A percentile compares a stretch with the other conserved stretches of the same genome.
These are phyloP conservation scores for Phyto melanocephala DNA, from an alignment of 2,888 invertebrate species.

Conservation along the genomic window DNA sequence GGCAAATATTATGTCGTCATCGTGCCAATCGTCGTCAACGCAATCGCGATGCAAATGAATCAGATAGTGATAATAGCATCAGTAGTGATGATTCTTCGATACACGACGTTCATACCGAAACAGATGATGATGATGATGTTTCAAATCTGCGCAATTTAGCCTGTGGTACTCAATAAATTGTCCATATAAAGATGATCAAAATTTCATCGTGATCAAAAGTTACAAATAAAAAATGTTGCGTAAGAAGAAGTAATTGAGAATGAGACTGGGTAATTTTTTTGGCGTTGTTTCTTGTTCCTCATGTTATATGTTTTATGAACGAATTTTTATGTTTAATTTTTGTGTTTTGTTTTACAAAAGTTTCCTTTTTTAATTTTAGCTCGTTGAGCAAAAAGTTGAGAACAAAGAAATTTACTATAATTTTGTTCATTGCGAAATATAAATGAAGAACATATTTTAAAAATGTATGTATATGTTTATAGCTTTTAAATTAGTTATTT, in stretches of 20 bases:
- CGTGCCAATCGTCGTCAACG: slow-evolving; percentile 32
- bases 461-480: slow-evolving; percentile 6
- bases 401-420: not conserved
- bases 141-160: slow-evolving; percentile 65
- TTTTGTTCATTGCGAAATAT: too few species aligned
- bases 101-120: slow-evolving; percentile 50
- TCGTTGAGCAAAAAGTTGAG: not conserved
- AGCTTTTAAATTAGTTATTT: slow-evolving; percentile 53
- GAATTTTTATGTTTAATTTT: not conserved
- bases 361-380: not conserved
- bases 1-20: slow-evolving; percentile 71
- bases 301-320: not conserved
- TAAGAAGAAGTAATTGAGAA: slow-evolving; percentile 12
- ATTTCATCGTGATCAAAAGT: not conserved
- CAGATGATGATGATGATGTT: slow-evolving; percentile 64
- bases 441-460: not conserved
- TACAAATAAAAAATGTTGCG: not conserved
- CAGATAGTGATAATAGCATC: slow-evolving; percentile 34
- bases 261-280: slow-evolving; percentile 33
- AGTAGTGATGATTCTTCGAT: slow-evolving; percentile 58
- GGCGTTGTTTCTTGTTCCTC: not conserved
- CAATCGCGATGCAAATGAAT: slow-evolving; percentile 9
- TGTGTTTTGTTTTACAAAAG: not conserved
- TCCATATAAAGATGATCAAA: not conserved
- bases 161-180: slow-evolving; percentile 71